Percentiles rank a stretch among this genome's conserved stretches.
phyloP scores from a whole-genome alignment of 2,797 vertebrate genomes.

The Liparis tanakae region DNA sequence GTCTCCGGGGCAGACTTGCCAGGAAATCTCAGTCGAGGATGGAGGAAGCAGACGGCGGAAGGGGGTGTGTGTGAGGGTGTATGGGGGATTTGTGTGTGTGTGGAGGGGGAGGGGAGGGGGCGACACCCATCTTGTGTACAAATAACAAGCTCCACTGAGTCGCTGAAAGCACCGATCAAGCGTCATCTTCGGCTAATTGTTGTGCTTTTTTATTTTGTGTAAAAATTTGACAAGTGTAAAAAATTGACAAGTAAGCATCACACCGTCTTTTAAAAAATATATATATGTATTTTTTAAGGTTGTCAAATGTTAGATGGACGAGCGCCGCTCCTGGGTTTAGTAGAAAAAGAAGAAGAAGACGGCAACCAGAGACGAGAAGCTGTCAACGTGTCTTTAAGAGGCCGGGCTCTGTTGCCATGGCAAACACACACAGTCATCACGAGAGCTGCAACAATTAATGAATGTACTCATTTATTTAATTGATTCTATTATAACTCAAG shows the following conservation, averaged over 20 bases:
- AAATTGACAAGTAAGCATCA: conserved; percentile 29
- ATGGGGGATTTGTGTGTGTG: too few relatives aligned
- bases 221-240: conserved; percentile 33
- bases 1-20: conserved; percentile 50
- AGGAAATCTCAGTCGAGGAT: conserved; percentile 39
- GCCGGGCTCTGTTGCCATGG: conserved; percentile 38
- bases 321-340: not conserved
- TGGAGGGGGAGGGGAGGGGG: accelerated
- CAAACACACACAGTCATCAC: not conserved
- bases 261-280: conserved; percentile 37
- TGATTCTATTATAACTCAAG: not conserved
- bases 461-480: too few relatives aligned
- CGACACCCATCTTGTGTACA: conserved; percentile 20
- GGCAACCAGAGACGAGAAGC: conserved; percentile 30
- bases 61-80: too few relatives aligned
- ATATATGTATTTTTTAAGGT: not conserved
- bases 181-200: conserved; percentile 29
- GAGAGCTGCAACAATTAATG: not conserved
- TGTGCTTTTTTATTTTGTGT: conserved; percentile 7
- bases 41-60: not conserved
- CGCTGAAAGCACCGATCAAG: conserved; percentile 45
- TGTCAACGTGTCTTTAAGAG: conserved; percentile 26
- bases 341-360: not conserved
- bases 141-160: conserved; percentile 37
- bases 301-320: conserved; percentile 19